phyloP scores from a whole-genome alignment of 2,797 vertebrate species.

The Notamacropus eugenii region DNA sequence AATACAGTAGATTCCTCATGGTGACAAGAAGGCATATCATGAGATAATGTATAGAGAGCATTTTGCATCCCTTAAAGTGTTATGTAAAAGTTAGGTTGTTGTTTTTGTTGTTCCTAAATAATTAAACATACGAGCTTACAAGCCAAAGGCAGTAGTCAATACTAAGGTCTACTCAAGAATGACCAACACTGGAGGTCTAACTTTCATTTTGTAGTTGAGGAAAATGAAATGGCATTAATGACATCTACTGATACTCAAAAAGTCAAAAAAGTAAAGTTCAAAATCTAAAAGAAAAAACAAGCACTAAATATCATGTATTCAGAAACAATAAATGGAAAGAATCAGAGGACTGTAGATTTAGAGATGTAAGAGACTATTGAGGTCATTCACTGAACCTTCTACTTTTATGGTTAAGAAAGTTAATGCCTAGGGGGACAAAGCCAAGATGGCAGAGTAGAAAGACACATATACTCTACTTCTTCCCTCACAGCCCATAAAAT shows the following conservation, averaged over 20 bases:
- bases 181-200: background rate
- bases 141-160: background rate
- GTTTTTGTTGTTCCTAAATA: background rate
- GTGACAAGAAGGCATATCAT: background rate
- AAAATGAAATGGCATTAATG: constrained; percentile 11
- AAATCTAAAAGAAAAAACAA: background rate
- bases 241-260: background rate
- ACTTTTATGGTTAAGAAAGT: background rate
- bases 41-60: background rate
- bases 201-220: background rate
- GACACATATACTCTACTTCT: too few relatives aligned
- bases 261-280: constrained; percentile 5
- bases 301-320: constrained; percentile 13
- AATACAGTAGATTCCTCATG: background rate
- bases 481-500: too few relatives aligned
- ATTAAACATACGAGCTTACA: background rate
- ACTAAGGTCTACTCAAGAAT: background rate
- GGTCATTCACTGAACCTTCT: background rate
- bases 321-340: background rate
- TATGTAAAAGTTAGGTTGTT: background rate
- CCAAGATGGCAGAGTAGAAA: too few relatives aligned
- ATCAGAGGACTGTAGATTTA: background rate
- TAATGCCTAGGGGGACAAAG: background rate
- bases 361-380: background rate
- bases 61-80: background rate